These are phyloP conservation scores for Amblyopsis hoosieri DNA, from an alignment of 2,797 vertebrate genomes.

Conservation along the genomic window DNA sequence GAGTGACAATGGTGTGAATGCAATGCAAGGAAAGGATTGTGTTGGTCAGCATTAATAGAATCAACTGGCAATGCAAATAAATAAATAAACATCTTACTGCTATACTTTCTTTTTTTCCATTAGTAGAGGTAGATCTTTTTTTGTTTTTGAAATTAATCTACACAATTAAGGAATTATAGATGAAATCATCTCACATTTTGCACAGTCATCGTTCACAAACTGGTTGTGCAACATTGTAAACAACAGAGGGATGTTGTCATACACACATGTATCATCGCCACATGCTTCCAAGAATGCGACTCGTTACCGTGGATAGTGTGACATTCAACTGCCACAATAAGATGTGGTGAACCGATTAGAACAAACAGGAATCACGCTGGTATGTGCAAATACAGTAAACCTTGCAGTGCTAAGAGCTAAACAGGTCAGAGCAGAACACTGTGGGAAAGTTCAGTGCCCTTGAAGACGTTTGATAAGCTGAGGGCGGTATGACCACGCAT, in stretches of 20 bases:
- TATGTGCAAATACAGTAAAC: conserved; percentile 46
- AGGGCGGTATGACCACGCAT: conserved; percentile 53
- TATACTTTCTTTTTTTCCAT: no score
- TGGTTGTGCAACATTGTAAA: conserved; percentile 46
- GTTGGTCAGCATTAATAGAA: neutral
- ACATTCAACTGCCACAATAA: conserved; percentile 40
- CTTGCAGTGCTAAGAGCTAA: conserved; percentile 15
- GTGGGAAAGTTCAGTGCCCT: conserved; percentile 73
- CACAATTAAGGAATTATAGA: conserved; percentile 7
- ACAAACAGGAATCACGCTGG: conserved; percentile 50
- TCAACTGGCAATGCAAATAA: neutral
- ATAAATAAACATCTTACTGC: no score
- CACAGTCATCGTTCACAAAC: conserved; percentile 45
- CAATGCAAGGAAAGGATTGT: neutral
- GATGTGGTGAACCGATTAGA: conserved; percentile 22
- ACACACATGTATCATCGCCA: conserved; percentile 8
- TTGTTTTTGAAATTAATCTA: neutral
- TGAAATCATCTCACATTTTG: conserved; percentile 24
- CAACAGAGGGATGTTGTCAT: conserved; percentile 38
- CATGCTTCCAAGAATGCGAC: conserved; percentile 37
- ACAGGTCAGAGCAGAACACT: conserved; percentile 33
- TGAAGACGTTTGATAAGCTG: conserved; percentile 69
- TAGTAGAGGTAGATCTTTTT: no score
- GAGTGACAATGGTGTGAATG: conserved; percentile 45
- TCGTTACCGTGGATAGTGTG: conserved; percentile 22